Evolutionary conservation across 2,797 vertebrate genomes (phyloP).

Genomic region (Cyprinodon diabolis): DNA sequence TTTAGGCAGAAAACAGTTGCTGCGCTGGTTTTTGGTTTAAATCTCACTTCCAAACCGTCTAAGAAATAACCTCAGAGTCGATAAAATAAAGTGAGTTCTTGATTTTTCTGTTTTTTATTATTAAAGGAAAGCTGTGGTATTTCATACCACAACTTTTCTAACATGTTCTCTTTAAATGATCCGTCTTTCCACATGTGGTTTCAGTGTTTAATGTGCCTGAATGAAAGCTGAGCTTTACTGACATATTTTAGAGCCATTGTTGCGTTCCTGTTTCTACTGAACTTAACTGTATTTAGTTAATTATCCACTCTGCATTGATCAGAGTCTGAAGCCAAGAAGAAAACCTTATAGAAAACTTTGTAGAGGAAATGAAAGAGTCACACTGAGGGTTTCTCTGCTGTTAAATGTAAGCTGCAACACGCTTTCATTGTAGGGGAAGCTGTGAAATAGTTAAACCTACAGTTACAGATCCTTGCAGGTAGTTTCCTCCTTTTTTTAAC

Average conservation of each 20-base stretch:
- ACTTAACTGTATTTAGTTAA: neutral
- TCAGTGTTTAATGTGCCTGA: too few relatives aligned
- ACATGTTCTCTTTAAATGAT: neutral
- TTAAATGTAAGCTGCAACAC: neutral
- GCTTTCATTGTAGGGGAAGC: neutral
- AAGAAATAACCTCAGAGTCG: neutral
- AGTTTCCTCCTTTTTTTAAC: neutral
- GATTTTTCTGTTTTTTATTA: neutral
- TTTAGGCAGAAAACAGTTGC: slow-evolving; percentile 52
- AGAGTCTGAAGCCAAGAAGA: neutral
- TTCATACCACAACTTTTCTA: neutral
- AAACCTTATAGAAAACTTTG: neutral
- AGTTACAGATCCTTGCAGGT: neutral
- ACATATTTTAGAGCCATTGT: neutral
- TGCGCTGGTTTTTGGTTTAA: slow-evolving; percentile 1
- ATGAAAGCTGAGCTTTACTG: neutral
- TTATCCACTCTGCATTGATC: neutral
- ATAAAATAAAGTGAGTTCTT: neutral
- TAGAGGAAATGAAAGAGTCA: too few relatives aligned
- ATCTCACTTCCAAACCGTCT: neutral
- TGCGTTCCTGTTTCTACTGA: neutral
- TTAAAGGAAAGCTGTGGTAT: neutral
- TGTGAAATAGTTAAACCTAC: neutral
- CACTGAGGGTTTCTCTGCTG: neutral
- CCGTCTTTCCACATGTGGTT: neutral